Conservation (phyloP, 2,888 invertebrate species). For the Odontocolon sp. region DNA sequence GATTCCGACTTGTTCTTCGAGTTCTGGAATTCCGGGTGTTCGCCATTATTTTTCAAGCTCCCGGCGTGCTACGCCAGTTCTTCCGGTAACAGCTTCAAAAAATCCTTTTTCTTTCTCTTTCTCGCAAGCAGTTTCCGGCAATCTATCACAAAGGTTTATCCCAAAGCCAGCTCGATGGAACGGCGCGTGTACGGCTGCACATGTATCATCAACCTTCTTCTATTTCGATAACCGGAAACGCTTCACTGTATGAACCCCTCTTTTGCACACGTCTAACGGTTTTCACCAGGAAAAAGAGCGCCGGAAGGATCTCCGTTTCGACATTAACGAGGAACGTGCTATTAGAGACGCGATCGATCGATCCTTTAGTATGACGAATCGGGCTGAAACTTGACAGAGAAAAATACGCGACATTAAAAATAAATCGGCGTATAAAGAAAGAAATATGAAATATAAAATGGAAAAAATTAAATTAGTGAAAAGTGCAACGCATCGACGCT, state of each 20-base stretch:
- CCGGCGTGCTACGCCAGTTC: constrained; percentile 33
- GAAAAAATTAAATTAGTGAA: background rate
- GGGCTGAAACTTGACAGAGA: background rate
- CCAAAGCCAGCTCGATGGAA: background rate
- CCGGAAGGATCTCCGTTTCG: background rate
- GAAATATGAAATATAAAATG: background rate
- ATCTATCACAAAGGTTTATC: constrained; percentile 50
- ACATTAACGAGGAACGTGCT: background rate
- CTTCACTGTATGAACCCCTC: background rate
- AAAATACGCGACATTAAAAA: background rate
- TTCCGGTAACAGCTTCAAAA: constrained; percentile 47
- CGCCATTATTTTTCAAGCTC: constrained; percentile 43
- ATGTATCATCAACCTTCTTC: background rate
- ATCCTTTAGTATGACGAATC: too few species aligned
- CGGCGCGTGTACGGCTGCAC: too few species aligned
- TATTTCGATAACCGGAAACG: background rate
- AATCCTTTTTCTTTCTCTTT: constrained; percentile 35
- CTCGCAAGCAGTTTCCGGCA: constrained; percentile 48
- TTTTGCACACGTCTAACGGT: background rate
- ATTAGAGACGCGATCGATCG: too few species aligned
- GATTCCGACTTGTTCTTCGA: constrained; percentile 34
- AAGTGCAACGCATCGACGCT: background rate
- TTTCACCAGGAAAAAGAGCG: too few species aligned
- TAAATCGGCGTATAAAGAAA: background rate
- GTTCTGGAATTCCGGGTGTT: constrained; percentile 17